phyloP scores from a whole-genome alignment of 2,113 vertebrate genomes.

The Catharus fuscescens region DNA sequence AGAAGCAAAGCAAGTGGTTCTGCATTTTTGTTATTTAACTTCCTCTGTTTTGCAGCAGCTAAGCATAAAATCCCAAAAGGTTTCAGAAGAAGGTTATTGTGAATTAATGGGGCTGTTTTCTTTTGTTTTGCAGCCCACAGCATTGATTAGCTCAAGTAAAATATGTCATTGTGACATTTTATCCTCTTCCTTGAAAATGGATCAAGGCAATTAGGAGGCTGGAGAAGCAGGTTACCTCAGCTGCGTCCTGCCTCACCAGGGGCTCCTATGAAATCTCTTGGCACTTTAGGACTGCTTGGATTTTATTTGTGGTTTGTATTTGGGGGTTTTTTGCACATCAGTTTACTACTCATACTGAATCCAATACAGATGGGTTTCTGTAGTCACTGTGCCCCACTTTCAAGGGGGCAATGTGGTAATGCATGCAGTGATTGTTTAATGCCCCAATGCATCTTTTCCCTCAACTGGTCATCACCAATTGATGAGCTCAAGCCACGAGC shows the following conservation, averaged over 20 bases:
- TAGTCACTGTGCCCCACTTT: not conserved
- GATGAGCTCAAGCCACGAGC: not conserved
- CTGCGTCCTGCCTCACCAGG: not conserved
- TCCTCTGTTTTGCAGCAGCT: not conserved
- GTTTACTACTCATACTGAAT: not conserved
- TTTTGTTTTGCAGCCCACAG: not conserved
- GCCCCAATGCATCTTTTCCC: not conserved
- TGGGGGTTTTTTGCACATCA: not conserved
- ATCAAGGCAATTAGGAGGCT: not conserved
- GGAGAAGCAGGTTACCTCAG: not conserved
- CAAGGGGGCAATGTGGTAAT: not conserved
- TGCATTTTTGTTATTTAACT: not conserved
- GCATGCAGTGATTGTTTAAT: not conserved
- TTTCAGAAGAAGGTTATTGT: not conserved
- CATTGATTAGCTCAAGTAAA: not conserved
- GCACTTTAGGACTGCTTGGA: not conserved
- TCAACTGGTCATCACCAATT: no score
- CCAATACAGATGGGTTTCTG: not conserved
- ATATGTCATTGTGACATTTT: not conserved
- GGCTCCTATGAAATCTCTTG: not conserved
- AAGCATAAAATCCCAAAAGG: not conserved
- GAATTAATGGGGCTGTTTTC: not conserved
- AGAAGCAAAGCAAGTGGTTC: rapidly evolving
- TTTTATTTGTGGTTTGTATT: not conserved
- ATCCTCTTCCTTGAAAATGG: not conserved